These are phyloP conservation scores for Batillaria attramentaria DNA, from an alignment of 1,140 invertebrate genomes.

Conservation along the genomic window DNA sequence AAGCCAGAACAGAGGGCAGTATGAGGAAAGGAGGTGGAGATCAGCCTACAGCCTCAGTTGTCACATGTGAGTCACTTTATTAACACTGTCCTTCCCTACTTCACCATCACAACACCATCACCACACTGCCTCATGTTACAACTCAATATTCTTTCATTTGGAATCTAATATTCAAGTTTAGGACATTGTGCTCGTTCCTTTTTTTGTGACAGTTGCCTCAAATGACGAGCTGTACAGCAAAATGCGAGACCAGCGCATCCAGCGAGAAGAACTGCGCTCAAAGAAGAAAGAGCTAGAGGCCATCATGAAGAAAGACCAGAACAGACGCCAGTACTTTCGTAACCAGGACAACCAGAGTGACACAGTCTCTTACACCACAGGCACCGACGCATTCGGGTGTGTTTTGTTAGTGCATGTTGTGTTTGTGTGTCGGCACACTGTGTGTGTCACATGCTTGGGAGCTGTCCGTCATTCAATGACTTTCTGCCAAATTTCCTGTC, in stretches of 20 bases:
- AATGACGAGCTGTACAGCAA: slow-evolving; percentile 71
- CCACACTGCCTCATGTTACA: too few species aligned
- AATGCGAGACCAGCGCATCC: slow-evolving; percentile 69
- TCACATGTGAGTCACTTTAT: slow-evolving; percentile 49
- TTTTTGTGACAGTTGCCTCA: slow-evolving; percentile 59
- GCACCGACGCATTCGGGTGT: slow-evolving; percentile 67
- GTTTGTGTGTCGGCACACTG: too few species aligned
- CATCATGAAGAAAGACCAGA: slow-evolving; percentile 70
- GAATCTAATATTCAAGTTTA: not conserved
- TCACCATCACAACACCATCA: too few species aligned
- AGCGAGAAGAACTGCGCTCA: slow-evolving; percentile 67
- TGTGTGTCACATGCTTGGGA: too few species aligned
- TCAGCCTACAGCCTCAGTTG: slow-evolving; percentile 45
- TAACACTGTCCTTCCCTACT: too few species aligned
- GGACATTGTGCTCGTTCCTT: not conserved
- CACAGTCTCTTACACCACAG: slow-evolving; percentile 65
- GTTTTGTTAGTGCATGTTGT: too few species aligned
- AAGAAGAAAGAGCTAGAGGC: slow-evolving; percentile 69
- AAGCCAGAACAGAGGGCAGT: slow-evolving; percentile 21
- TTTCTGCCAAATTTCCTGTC: too few species aligned
- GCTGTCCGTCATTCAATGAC: too few species aligned
- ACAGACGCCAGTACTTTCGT: slow-evolving; percentile 63
- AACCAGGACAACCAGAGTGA: slow-evolving; percentile 72
- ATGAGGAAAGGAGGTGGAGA: slow-evolving; percentile 37
- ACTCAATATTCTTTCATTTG: not conserved